Percentiles rank a stretch among this genome's conserved stretches.
These are phyloP conservation scores for Diplazon laetatorius DNA, from an alignment of 2,888 invertebrate genomes.

Conservation along the genomic window DNA sequence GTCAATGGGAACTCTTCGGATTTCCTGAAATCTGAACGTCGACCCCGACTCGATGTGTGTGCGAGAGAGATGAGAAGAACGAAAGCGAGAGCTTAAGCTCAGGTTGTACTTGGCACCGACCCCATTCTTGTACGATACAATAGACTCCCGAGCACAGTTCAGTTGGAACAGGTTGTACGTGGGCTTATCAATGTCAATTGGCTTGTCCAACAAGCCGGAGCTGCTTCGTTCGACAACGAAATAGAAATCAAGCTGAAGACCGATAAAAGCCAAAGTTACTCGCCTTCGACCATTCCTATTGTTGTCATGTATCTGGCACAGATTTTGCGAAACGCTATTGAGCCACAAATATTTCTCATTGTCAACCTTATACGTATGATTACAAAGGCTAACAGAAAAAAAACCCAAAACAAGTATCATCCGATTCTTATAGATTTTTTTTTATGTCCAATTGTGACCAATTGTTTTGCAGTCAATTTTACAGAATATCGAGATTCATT, in stretches of 20 bases:
- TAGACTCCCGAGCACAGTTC: neutral
- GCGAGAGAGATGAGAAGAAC: neutral
- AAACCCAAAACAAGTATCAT: no score
- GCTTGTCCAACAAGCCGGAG: neutral
- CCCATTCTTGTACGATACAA: constrained; percentile 14
- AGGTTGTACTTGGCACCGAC: neutral
- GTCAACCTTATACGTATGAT: no score
- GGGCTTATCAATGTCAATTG: neutral
- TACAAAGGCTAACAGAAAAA: no score
- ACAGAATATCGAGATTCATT: no score
- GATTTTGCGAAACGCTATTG: neutral
- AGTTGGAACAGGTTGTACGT: neutral
- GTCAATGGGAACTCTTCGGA: neutral
- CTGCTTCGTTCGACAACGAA: neutral
- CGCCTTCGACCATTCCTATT: neutral
- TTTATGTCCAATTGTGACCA: no score
- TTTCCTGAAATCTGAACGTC: neutral
- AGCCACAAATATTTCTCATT: no score
- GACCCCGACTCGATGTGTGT: neutral
- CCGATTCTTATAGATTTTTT: no score
- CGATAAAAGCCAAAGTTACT: neutral
- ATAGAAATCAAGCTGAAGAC: neutral
- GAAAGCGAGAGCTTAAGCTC: constrained; percentile 3
- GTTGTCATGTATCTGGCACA: neutral
- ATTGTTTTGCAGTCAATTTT: no score